Base-by-base conservation (phyloP, 2,113 vertebrate genomes). In the Melospiza melodia region DNA sequence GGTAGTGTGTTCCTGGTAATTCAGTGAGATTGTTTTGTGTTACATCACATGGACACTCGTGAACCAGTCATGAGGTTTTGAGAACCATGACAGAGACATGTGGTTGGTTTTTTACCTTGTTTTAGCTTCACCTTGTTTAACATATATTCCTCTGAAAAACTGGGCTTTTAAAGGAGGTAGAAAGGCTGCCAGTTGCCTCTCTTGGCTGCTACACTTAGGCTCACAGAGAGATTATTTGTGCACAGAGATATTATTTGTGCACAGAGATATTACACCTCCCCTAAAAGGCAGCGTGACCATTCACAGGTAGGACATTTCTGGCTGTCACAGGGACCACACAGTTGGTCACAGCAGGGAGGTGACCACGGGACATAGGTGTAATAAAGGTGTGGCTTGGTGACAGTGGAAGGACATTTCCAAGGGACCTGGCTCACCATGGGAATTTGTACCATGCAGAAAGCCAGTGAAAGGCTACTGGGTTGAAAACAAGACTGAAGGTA, bases 81-180 rank as follows among this genome's bases (percentile, higher is more conserved):
- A 82, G 48, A 90, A 6, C 7, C 35, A 19, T 41, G 39, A 24
- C 61, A 72, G 69, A 46, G 20, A 5, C 23, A n/a, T 28, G 19
- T 82, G 5, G 2, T 69, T 71, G 0, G 0, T 27, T 84, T 92
- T 72, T 72, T 30, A 51, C 6, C 23, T 88, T 74, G 7, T 67
- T 87, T 78, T 63, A 21, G 15, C 78, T 87, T 89, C 33, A 35
- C 11, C n/a, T 78, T 58, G 11, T 66, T 91, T 74, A 81, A 31
- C 18, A n/a, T 11, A 17, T 0, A 0, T 49, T 87, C 19, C 16
- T 69, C 59, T 77, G 28, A 51, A 67, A 82, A 75, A 2, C 0
- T 49, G 39, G n/a, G 5, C n/a, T 87, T 3, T 24, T 65, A 25
- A 80, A 57, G 21, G 59, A 86, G 44, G 9, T 19, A 35, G 22